Evolutionary conservation across 2,797 vertebrate species (phyloP).

Genomic region (Scolopax bukidnonensis): DNA sequence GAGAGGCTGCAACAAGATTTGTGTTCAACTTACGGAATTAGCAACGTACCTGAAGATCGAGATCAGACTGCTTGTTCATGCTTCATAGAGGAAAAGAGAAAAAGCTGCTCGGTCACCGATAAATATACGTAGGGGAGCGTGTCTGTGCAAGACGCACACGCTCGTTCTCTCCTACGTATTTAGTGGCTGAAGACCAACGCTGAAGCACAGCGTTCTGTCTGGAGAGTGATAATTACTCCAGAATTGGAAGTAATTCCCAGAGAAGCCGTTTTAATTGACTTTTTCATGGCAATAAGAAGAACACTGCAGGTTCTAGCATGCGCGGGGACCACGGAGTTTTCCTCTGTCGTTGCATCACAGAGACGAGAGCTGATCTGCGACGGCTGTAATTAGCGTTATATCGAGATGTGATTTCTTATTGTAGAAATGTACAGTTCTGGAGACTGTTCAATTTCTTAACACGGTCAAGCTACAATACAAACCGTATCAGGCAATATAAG

Average conservation of each 20-base stretch:
- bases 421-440: constrained; percentile 64
- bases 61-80: constrained; percentile 15
- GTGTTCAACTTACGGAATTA: neutral
- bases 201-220: constrained; percentile 42
- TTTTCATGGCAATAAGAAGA: constrained; percentile 74
- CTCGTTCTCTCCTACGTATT: neutral
- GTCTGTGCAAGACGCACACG: neutral
- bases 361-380: constrained; percentile 31
- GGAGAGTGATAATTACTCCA: constrained; percentile 50
- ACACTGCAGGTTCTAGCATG: constrained; percentile 62
- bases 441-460: constrained; percentile 52
- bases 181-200: constrained; percentile 32
- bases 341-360: constrained; percentile 17
- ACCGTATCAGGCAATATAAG: constrained; percentile 58
- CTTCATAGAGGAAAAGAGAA: neutral
- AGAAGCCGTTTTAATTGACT: constrained; percentile 59
- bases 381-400: constrained; percentile 46
- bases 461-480: constrained; percentile 55
- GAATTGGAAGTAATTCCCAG: constrained; percentile 45
- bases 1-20: constrained; percentile 54
- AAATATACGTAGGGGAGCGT: neutral
- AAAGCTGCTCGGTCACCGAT: neutral
- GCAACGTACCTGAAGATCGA: constrained; percentile 1
- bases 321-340: constrained; percentile 34
- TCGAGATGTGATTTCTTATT: constrained; percentile 62